Evolutionary conservation across 1,140 invertebrate genomes (phyloP).

Genomic region (Oncopodura yosiiana): DNA sequence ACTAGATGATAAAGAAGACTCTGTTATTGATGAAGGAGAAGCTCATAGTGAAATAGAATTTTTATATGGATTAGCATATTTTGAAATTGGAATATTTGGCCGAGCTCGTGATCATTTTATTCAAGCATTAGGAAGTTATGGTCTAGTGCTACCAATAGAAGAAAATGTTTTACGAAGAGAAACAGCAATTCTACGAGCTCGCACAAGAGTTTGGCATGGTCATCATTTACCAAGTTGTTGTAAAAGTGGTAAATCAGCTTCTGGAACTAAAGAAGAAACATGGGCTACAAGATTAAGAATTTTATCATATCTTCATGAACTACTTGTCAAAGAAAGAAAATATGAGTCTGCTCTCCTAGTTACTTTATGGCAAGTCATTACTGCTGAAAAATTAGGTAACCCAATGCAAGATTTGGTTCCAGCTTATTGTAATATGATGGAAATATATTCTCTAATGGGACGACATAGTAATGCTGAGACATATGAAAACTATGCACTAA

Average conservation of each 20-base stretch:
- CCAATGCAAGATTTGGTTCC: slow-evolving; percentile 25
- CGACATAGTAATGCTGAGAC: slow-evolving; percentile 13
- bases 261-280: not conserved
- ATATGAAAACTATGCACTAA: slow-evolving; percentile 26
- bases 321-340: slow-evolving; percentile 20
- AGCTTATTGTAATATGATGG: slow-evolving; percentile 30
- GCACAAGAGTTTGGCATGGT: not conserved
- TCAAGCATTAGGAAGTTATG: not conserved
- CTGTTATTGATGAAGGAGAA: slow-evolving; percentile 16
- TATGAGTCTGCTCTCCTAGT: slow-evolving; percentile 23
- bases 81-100: slow-evolving; percentile 19
- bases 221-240: not conserved
- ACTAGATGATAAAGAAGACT: slow-evolving; percentile 24
- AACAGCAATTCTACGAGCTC: not conserved
- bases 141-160: not conserved
- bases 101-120: slow-evolving; percentile 23
- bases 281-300: slow-evolving; percentile 4
- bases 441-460: slow-evolving; percentile 10
- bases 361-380: slow-evolving; percentile 17
- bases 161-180: not conserved
- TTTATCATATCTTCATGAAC: slow-evolving; percentile 21
- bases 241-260: not conserved
- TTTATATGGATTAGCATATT: slow-evolving; percentile 27
- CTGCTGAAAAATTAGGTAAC: slow-evolving; percentile 12
- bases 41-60: slow-evolving; percentile 19